Base-by-base conservation (phyloP, 2,797 vertebrate species). In the Myotis vivesi region DNA sequence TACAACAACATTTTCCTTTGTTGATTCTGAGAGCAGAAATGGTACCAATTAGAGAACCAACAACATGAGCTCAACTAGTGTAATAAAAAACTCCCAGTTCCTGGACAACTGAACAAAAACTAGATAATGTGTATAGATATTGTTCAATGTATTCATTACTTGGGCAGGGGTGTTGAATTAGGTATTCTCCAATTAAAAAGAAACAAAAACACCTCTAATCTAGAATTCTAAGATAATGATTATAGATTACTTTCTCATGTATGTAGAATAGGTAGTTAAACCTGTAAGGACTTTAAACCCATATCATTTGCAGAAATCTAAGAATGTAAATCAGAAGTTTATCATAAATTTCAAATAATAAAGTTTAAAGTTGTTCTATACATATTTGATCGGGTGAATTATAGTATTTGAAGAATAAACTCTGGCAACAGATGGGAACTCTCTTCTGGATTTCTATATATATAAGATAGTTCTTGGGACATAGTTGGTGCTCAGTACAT, bases 161-260 rank as follows among this genome's bases (percentile, higher is more conserved):
- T 84, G 23, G n/a, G 4, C 30, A 72, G 38, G 2, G 2, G 0
- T 83, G 4, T 91, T 89, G 8, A 71, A 80, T 55, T 44, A 36
- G 10, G 6, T 38, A 19, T 89, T 96, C 94, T 86, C 15, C 55
- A 86, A 62, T 77, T 4, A 22, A 76, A 73, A 90, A 51, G n/a
- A 25, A 5, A 0, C 28, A 62, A 84, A 62, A 36, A 20, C 5
- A 1, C 9, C n/a, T 71, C 8, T 11, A 73, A 55, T 76, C 22
- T 68, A 75, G 5, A 6, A 88, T 81, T 95, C 33, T 93, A 71
- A 73, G 46, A 44, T 44, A 87, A 92, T 93, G 2, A 41, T 91
- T 64, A n/a, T 66, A 82, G 23, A 94, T 4, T 59, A 46, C 12
- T 75, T 86, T 75, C 17, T 59, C 69, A 75, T 59, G 49, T 64